Conservation (phyloP, 53 echinoderm and acorn worm species). For the Antedon mediterranea region DNA sequence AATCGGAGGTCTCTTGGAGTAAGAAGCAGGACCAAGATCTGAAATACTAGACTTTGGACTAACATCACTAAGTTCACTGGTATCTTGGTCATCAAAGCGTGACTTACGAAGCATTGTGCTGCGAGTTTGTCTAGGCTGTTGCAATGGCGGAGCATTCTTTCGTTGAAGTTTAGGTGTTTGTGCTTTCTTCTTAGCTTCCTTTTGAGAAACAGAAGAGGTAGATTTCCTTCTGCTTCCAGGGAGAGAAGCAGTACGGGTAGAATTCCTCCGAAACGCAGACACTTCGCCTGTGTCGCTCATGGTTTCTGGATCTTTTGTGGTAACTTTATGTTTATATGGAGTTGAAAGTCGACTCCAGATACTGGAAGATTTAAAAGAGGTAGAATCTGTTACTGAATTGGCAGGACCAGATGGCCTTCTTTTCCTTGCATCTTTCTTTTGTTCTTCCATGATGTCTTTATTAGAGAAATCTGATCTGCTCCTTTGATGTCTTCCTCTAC, state of each 20-base stretch:
- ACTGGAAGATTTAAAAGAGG: not conserved
- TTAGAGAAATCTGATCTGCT: not conserved
- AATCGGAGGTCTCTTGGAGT: slow-evolving; percentile 7
- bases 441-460: not conserved
- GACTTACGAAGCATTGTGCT: slow-evolving; percentile 90
- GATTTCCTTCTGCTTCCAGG: slow-evolving; percentile 44
- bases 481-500: not conserved
- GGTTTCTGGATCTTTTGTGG: slow-evolving; percentile 15
- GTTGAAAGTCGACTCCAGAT: slow-evolving; percentile 8
- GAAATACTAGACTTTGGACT: slow-evolving; percentile 96
- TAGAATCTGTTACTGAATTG: not conserved
- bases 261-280: slow-evolving; percentile 36
- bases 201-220: slow-evolving; percentile 6
- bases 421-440: not conserved
- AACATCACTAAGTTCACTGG: slow-evolving; percentile 59
- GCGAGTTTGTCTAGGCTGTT: slow-evolving; percentile 75
- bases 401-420: not conserved
- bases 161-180: slow-evolving; percentile 31
- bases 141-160: slow-evolving; percentile 32
- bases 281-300: slow-evolving; percentile 18
- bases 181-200: slow-evolving; percentile 27
- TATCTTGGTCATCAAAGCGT: slow-evolving; percentile 62
- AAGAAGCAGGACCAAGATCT: slow-evolving; percentile 63
- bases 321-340: slow-evolving; percentile 53
- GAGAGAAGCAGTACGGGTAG: slow-evolving; percentile 33